Evolutionary conservation across 2,113 vertebrate genomes (phyloP), one percentile per base, ranked within the genome.

Genomic region (Archilochus colubris): DNA sequence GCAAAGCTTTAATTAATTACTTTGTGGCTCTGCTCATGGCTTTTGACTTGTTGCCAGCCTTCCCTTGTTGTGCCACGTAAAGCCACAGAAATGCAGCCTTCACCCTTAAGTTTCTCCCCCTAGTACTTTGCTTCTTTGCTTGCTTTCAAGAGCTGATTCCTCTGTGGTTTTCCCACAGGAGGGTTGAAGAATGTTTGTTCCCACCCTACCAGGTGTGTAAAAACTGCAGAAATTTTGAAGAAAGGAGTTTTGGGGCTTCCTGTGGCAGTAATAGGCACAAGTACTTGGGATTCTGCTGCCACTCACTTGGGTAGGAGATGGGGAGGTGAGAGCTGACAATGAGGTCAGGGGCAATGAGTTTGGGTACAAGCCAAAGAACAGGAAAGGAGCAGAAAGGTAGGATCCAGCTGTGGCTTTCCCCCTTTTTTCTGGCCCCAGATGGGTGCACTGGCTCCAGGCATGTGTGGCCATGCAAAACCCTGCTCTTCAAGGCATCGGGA

Each of bases 401-500:
- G 25, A 81, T 28, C 14, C 18, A 36, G 27, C 44, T 53, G 50
- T 53, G 40, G 77, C 9, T 10, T 40, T 83, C 40, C 30, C 44
- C 19, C 7, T 1, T 9, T 66, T 77, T 69, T 33, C 33, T 46
- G 63, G 20, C 3, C 44, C 14, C 31, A 64, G 30, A 13, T 12
- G 7, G 7, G 44, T 50, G 31, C 51, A 33, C 4, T 31, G 53
- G 13, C 53, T 82, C 24, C 53, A 70, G 53, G 33, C 22, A 16
- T 10, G 4, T 1, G 2, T 17, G 40, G 15, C 48, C 21, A 5
- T 28, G n/a, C 12, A 53, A 57, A 19, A 38, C 20, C 5, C 9
- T 2, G 0, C 30, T 55, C 36, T 53, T 81, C 27, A 18, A 76
- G 40, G 40, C 9, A 7, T 10, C 3, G 0, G 12, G 6, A 19